Base-by-base conservation (phyloP, 2,888 invertebrate species). In the Teinopalpus imperialis region DNA sequence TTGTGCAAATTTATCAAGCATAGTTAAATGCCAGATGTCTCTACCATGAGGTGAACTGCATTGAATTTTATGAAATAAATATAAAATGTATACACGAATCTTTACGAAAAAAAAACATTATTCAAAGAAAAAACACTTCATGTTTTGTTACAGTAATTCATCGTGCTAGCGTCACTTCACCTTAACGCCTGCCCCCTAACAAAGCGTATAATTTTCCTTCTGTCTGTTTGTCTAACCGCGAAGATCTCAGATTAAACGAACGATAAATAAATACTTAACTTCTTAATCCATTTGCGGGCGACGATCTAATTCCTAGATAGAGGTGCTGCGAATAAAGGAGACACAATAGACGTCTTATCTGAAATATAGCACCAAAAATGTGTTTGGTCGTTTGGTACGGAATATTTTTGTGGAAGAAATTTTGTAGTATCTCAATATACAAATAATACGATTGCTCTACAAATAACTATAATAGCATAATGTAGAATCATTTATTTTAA, bases 261-360 rank as follows among this genome's bases (percentile, higher is more conserved):
- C 73, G 79, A 77, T 82, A 83, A 82, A 85, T 83, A 85, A 85
- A 85, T 76, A 85, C 81, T 85, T 81, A 77, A 63, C 76, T 74
- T 62, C 59, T 76, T 80, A 82, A 85, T 85, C 80, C 83, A 80
- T 80, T 83, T 81, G 72, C 75, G 56, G 68, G 65, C 57, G 64
- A 59, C 68, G 72, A 76, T 79, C 75, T 78, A 69, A 79, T 81
- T 75, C 74, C 59, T 57, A 56, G 71, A 72, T 72, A 66, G 63
- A 74, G 69, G 67, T 68, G 73, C 70, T 55, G 61, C 58, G 70
- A 76, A 77, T 69, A 77, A 78, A 63, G 64, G 53, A 47, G 52
- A 37, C 45, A 74, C 71, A 71, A 72, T 60, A 53, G 53, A 49
- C 46, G 51, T 44, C 50, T 48, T 48, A 35, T 35, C 27, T 46